Conservation (phyloP, 2,888 invertebrate species). For the Acleris laterana region DNA sequence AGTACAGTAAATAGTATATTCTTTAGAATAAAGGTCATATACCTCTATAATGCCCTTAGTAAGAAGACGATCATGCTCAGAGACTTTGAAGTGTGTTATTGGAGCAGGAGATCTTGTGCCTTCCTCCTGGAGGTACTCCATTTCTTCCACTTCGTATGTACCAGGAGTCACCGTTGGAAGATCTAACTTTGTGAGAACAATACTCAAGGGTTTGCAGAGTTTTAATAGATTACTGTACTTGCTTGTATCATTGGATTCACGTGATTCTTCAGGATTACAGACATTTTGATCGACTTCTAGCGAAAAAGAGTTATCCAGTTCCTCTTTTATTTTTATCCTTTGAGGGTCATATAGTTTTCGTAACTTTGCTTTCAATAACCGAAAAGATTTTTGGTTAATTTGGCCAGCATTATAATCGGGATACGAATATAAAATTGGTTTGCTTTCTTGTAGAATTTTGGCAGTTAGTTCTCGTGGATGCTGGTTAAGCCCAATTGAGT, state of each 20-base stretch:
- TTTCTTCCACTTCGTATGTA: too few relatives aligned
- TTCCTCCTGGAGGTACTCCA: background rate
- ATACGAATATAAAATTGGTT: constrained; percentile 39
- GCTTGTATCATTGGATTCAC: constrained; percentile 9
- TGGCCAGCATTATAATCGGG: background rate
- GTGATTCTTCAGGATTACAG: constrained; percentile 5
- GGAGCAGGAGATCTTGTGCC: background rate
- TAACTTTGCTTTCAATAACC: background rate
- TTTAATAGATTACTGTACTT: constrained; percentile 25
- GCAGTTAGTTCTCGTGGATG: constrained; percentile 34
- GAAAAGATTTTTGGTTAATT: background rate
- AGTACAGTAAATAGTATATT: constrained; percentile 8
- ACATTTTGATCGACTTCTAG: background rate
- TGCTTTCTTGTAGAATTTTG: constrained; percentile 47
- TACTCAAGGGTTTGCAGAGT: constrained; percentile 23
- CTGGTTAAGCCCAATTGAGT: background rate
- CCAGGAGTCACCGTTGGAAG: too few relatives aligned
- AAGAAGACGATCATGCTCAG: constrained; percentile 1
- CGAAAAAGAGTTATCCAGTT: background rate
- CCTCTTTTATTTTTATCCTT: background rate
- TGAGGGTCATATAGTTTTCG: constrained; percentile 10
- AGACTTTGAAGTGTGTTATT: background rate
- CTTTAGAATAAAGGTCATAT: constrained; percentile 11
- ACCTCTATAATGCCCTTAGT: constrained; percentile 14
- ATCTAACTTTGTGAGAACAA: constrained; percentile 4